Evolutionary conservation across 2,797 vertebrate species (phyloP).

Genomic region (Mus caroli): DNA sequence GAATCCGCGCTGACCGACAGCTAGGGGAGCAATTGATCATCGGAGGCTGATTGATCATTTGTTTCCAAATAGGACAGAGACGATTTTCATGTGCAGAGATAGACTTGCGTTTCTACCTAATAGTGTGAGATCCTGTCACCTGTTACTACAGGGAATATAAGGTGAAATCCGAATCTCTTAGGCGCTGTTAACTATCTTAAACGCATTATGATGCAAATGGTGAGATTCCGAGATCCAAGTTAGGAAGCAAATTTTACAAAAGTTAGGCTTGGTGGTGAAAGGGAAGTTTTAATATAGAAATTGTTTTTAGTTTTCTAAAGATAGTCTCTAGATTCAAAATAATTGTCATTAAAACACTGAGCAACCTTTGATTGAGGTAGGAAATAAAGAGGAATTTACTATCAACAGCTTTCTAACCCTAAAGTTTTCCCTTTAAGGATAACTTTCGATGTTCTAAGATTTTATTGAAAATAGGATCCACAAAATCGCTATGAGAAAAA

Average conservation of each 20-base stretch:
- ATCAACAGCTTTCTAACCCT: slow-evolving; percentile 47
- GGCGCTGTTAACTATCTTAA: slow-evolving; percentile 85
- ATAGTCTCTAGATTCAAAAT: slow-evolving; percentile 75
- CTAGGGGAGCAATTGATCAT: slow-evolving; percentile 88
- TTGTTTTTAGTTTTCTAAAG: slow-evolving; percentile 71
- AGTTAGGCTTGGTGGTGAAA: slow-evolving; percentile 84
- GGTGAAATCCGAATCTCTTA: slow-evolving; percentile 83
- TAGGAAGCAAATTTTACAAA: slow-evolving; percentile 86
- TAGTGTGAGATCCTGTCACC: slow-evolving; percentile 88
- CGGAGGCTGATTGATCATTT: slow-evolving; percentile 89
- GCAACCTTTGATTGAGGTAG: slow-evolving; percentile 74
- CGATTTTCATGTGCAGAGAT: slow-evolving; percentile 88
- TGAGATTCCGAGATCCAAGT: slow-evolving; percentile 83
- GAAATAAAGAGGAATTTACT: slow-evolving; percentile 40
- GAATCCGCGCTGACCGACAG: slow-evolving; percentile 84
- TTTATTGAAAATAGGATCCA: slow-evolving; percentile 59
- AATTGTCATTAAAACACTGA: slow-evolving; percentile 74
- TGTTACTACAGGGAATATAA: slow-evolving; percentile 88
- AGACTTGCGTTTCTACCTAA: slow-evolving; percentile 87
- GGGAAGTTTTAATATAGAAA: slow-evolving; percentile 85
- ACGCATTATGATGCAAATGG: slow-evolving; percentile 90
- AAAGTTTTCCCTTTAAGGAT: slow-evolving; percentile 81
- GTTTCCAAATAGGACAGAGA: slow-evolving; percentile 88
- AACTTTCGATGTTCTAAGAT: slow-evolving; percentile 78
- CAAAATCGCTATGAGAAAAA: slow-evolving; percentile 74